Base-by-base conservation (phyloP, 92 coral and sea anemone genomes). In the Paramuricea clavata region DNA sequence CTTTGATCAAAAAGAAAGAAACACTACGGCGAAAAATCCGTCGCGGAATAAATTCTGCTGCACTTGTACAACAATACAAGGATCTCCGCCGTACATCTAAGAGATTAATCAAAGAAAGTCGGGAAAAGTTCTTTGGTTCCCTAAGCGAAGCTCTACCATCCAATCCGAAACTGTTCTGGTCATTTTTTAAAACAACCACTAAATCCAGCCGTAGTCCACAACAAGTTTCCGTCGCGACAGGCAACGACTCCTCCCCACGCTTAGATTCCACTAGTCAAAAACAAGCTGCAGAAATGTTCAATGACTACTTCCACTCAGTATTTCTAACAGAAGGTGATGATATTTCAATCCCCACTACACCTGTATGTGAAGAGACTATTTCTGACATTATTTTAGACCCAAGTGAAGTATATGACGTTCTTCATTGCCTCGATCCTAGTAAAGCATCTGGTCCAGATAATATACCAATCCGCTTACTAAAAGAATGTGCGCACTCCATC, bases 91-190 rank as follows among this genome's bases (percentile, higher is more conserved):
- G 67, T 17, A 50, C 56, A 49, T 61, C 65, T 0, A 76, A 76
- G 68, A 76, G 22, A 50, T 16, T 76, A 10, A 27, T 76, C 10
- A 76, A 28, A 76, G 82, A 50, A 50, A 25, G 80, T 76, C 68
- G 36, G 16, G 64, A 41, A 19, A 76, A n/a, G 19, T 22, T 13
- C 44, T 76, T 76, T 47, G 26, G 17, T 34, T 76, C 81, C 49
- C 50, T 33, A 5, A 56, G 50, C 54, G 23, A 49, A 32, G 50
- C 26, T 73, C 78, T 73, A 33, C 30, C 27, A 31, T 31, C 26
- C 36, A 34, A 75, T 17, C 81, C 64, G 3, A 75, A 44, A 25
- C 57, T 17, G 12, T 75, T 44, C 81, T 43, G 81, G 81, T 75
- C 81, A n/a, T 44, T 75, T 62, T n/a, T 75, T 26, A 32, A 68